Percentiles rank a stretch among this genome's conserved stretches.
These are phyloP conservation scores for Tachypleus tridentatus DNA, from an alignment of 1,140 invertebrate genomes.

Conservation along the genomic window DNA sequence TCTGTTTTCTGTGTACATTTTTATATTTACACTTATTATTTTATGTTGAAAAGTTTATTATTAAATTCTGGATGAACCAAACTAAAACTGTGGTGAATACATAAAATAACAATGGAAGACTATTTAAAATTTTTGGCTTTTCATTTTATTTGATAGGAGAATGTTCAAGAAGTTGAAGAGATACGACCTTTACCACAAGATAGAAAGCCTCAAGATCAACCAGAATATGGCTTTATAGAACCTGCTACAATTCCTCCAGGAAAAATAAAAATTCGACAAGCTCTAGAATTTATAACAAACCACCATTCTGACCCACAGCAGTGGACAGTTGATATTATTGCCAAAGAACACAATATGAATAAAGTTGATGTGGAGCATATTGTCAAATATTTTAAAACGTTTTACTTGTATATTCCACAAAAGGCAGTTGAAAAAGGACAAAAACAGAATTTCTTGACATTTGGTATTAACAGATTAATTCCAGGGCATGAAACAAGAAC, in stretches of 20 bases:
- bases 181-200: conserved; percentile 20
- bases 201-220: conserved; percentile 31
- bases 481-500: too few species aligned
- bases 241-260: conserved; percentile 30
- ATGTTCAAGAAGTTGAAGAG: neutral
- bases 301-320: conserved; percentile 45
- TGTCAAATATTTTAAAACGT: conserved; percentile 7
- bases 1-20: too few species aligned
- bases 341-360: conserved; percentile 45
- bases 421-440: conserved; percentile 4
- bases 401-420: conserved; percentile 6
- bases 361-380: conserved; percentile 9
- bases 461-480: too few species aligned
- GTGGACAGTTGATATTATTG: conserved; percentile 44
- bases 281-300: conserved; percentile 44
- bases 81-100: neutral
- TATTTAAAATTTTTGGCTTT: neutral
- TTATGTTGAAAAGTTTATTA: too few species aligned
- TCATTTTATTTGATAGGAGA: conserved; percentile 1
- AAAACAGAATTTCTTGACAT: too few species aligned
- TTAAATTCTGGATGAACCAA: too few species aligned
- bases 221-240: conserved; percentile 30
- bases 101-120: neutral
- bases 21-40: too few species aligned
- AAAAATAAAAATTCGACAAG: conserved; percentile 33